Base-by-base conservation (phyloP, 2,113 vertebrate genomes). In the Microcebus jonahi region DNA sequence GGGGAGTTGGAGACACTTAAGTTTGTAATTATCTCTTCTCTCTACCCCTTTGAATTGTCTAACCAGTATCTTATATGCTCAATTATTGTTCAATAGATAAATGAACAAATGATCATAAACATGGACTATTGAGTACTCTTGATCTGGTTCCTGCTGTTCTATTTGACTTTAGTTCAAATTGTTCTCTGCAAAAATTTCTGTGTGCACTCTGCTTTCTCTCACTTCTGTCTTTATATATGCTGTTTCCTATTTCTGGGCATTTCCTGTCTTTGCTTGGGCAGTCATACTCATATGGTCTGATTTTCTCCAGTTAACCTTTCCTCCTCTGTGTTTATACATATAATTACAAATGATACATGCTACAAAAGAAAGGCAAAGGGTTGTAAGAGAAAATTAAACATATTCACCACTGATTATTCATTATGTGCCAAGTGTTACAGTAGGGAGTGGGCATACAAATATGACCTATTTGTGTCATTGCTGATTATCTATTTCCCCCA, bases 301-400 rank as follows among this genome's bases (percentile, higher is more conserved):
- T 79, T 31, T 75, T 93, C 61, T 87, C 53, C 27, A 79, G 70
- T 68, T 73, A 82, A 88, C 48, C 45, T 87, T 70, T 63, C 75
- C 17, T 89, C n/a, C 20, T 86, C 36, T 94, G n/a, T 86, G 55
- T 91, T 59, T 70, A 92, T 23, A 93, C 53, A 50, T 63, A 39
- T 80, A 63, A 81, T 87, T 84, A 91, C 65, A 55, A 48, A 59
- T 39, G 76, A 88, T 83, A 76, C 55, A 70, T 75, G 31, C 36
- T 80, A 80, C 65, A 91, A 95, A 93, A 36, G 79, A 75, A 97
- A 87, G 96, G 48, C 48, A 91, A 90, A 92, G 53, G 45, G 17
- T 65, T 95, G 36, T 76, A 36, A 42, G 50, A 92, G 59, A 84
- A 95, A 95, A 86, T 83, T 42, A 75, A 88, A 84, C n/a, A 53